Evolutionary conservation across 30 jellyfish, hydroid and myxozoan genomes (phyloP).

Genomic region (Aurelia aurita): DNA sequence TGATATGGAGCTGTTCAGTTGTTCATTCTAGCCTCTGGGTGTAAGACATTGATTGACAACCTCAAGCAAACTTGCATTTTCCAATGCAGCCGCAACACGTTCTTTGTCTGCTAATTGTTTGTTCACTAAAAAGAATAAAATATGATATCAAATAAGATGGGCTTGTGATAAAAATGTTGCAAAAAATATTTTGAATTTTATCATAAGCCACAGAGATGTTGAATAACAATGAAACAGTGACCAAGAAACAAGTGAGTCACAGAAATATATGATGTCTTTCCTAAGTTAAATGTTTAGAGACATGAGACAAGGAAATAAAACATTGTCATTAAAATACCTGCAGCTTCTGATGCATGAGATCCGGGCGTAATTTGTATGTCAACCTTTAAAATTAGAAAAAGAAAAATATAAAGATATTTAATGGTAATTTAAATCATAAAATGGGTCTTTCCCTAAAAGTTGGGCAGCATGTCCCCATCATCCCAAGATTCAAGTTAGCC

Average conservation of each 20-base stretch:
- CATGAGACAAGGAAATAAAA: neutral
- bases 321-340: slow-evolving; percentile 54
- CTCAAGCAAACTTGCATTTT: slow-evolving; percentile 77
- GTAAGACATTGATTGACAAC: slow-evolving; percentile 93
- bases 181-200: no score
- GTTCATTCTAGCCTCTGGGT: slow-evolving; percentile 37
- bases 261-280: neutral
- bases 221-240: no score
- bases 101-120: slow-evolving; percentile 96
- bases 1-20: no score
- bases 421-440: no score
- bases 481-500: no score
- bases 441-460: no score
- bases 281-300: neutral
- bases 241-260: no score
- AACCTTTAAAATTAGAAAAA: slow-evolving; percentile 42
- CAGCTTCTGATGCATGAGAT: slow-evolving; percentile 88
- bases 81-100: slow-evolving; percentile 97
- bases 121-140: slow-evolving; percentile 63
- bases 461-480: no score
- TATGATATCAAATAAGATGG: neutral
- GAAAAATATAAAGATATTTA: no score
- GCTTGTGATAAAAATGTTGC: no score
- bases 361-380: slow-evolving; percentile 93
- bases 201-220: no score